A percentile compares a stretch with the other conserved stretches of the same genome.
phyloP scores from a whole-genome alignment of 2,888 invertebrate species.

The Tetramorium bicarinatum region DNA sequence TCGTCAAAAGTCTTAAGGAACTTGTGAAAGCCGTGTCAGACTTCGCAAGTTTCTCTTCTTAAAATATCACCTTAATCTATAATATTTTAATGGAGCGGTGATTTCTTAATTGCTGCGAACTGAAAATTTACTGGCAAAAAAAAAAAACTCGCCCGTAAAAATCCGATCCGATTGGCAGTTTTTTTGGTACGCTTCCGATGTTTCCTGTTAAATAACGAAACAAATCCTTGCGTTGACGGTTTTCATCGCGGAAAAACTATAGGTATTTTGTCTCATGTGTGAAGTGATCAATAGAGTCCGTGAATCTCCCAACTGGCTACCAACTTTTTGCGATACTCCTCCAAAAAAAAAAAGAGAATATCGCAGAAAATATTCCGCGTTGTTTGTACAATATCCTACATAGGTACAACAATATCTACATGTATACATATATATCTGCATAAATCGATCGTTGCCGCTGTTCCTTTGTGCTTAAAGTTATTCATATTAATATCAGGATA shows the following conservation, averaged over 20 bases:
- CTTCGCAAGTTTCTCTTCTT: slow-evolving; percentile 59
- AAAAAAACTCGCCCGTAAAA: neutral
- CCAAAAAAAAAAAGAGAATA: slow-evolving; percentile 9
- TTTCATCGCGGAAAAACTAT: slow-evolving; percentile 14
- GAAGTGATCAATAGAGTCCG: slow-evolving; percentile 32
- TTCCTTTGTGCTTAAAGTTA: slow-evolving; percentile 21
- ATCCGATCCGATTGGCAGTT: neutral
- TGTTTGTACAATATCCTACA: neutral
- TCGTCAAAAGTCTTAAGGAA: slow-evolving; percentile 15
- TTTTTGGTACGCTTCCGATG: neutral
- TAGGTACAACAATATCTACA: neutral
- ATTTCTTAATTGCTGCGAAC: slow-evolving; percentile 57
- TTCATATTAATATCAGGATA: slow-evolving; percentile 13
- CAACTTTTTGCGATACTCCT: slow-evolving; percentile 41
- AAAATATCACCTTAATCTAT: slow-evolving; percentile 53
- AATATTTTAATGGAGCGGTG: slow-evolving; percentile 69
- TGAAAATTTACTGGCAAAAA: slow-evolving; percentile 56
- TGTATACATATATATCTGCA: slow-evolving; percentile 4
- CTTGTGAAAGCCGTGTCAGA: slow-evolving; percentile 17
- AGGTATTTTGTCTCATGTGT: slow-evolving; percentile 7
- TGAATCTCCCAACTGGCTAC: neutral
- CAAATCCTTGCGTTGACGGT: neutral
- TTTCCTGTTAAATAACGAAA: slow-evolving; percentile 7
- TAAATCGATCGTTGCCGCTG: slow-evolving; percentile 43
- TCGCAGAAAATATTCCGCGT: neutral